Conservation (phyloP, 2,113 vertebrate species). For the Sminthopsis crassicaudata region DNA sequence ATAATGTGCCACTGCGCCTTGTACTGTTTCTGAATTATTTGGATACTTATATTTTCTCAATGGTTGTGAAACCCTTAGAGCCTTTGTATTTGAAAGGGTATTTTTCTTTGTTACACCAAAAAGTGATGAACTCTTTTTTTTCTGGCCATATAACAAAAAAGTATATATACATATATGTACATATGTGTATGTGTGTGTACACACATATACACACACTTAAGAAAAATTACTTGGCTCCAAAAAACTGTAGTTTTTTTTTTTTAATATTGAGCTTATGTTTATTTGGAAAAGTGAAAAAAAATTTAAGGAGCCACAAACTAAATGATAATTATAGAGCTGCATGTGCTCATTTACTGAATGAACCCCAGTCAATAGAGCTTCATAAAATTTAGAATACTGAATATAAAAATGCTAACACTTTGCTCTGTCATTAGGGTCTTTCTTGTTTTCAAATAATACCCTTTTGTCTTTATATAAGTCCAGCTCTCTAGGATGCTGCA, state of each 20-base stretch:
- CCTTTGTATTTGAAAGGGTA: conserved; percentile 76
- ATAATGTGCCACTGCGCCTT: conserved; percentile 91
- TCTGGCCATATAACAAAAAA: conserved; percentile 25
- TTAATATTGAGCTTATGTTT: conserved; percentile 19
- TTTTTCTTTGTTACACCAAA: conserved; percentile 77
- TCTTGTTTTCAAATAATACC: conserved; percentile 50
- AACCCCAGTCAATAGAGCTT: neutral
- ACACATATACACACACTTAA: neutral
- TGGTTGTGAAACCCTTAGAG: conserved; percentile 83
- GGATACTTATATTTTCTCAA: conserved; percentile 86
- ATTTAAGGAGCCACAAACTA: conserved; percentile 4
- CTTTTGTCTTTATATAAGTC: conserved; percentile 50
- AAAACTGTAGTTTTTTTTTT: conserved; percentile 52
- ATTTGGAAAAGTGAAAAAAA: conserved; percentile 50
- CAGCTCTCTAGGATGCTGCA: conserved; percentile 46
- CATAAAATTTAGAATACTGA: conserved; percentile 36
- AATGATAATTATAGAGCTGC: neutral
- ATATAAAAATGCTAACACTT: conserved; percentile 21
- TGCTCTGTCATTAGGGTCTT: conserved; percentile 19
- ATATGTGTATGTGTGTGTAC: neutral
- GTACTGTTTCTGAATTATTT: conserved; percentile 90
- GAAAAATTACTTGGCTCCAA: neutral
- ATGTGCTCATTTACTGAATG: conserved; percentile 46
- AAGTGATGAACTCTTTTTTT: conserved; percentile 80
- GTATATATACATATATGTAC: neutral